Percentiles rank a stretch among this genome's conserved stretches.
phyloP scores from a whole-genome alignment of 37 sponge, comb jelly and placozoan genomes.

The Oopsacas minuta region DNA sequence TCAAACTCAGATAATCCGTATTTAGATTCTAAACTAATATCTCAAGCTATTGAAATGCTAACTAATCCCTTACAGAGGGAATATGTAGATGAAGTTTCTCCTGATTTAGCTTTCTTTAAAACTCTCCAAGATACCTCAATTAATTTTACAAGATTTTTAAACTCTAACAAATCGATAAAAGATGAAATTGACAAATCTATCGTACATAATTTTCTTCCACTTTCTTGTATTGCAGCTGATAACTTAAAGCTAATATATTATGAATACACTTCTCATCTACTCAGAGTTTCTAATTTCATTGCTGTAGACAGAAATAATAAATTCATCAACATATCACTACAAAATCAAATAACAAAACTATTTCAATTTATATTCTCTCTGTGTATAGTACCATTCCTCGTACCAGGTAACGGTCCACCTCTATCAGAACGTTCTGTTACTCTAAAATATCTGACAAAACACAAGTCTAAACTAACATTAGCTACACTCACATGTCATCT shows the following conservation, averaged over 20 bases:
- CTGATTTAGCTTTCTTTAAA: not conserved
- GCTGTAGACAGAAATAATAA: not conserved
- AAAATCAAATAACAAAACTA: not conserved
- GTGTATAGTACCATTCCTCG: not conserved
- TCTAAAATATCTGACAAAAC: not conserved
- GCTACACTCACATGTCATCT: not conserved
- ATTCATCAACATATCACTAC: not conserved
- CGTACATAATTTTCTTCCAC: not conserved
- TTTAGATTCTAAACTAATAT: not conserved
- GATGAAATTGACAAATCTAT: not conserved
- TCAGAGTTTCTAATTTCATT: not conserved
- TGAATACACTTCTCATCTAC: slow-evolving; percentile 12
- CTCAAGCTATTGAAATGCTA: not conserved
- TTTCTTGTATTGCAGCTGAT: not conserved
- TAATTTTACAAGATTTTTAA: not conserved
- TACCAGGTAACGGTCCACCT: slow-evolving; percentile 1
- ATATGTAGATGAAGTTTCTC: not conserved
- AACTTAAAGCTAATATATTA: not conserved
- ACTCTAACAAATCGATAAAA: not conserved
- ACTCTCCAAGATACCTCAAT: not conserved
- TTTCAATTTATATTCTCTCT: slow-evolving; percentile 1
- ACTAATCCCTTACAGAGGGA: not conserved
- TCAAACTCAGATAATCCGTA: too few species aligned
- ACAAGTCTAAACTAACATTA: slow-evolving; percentile 10
- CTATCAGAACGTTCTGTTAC: not conserved